Percentiles rank a stretch among this genome's conserved stretches.
Conservation (phyloP, 2,113 vertebrate genomes). For the Ascaphus truei region DNA sequence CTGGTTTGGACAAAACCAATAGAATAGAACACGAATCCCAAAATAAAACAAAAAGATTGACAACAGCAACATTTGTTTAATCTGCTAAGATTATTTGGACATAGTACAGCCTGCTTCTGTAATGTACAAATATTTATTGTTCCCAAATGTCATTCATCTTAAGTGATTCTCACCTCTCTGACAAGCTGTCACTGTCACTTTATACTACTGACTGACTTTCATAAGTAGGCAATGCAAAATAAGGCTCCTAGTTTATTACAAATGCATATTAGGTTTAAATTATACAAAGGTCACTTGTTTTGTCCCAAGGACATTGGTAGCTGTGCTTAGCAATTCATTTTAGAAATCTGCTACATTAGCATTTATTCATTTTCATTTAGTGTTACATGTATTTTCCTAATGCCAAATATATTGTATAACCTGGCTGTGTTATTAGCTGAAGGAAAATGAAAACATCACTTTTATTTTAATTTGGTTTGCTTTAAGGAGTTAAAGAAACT, state of each 20-base stretch:
- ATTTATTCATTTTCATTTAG: too few species aligned
- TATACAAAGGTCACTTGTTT: slow-evolving; percentile 3
- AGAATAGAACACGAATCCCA: too few species aligned
- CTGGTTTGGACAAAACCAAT: too few species aligned
- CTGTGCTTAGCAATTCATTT: background rate
- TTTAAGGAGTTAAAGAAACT: too few species aligned
- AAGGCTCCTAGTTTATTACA: background rate
- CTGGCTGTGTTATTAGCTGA: too few species aligned
- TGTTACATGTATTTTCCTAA: too few species aligned
- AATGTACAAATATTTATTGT: background rate
- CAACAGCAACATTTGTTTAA: background rate
- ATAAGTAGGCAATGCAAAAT: background rate
- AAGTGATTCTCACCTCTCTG: slow-evolving; percentile 8
- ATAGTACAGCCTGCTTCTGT: background rate
- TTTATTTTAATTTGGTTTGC: too few species aligned
- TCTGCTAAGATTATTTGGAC: background rate
- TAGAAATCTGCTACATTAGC: background rate
- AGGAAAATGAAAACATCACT: too few species aligned
- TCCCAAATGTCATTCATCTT: background rate
- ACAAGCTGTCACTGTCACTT: slow-evolving; percentile 4
- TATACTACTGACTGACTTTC: background rate
- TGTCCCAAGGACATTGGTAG: background rate
- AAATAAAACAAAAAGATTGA: background rate
- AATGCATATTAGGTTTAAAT: background rate
- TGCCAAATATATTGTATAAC: too few species aligned